Base-by-base conservation (phyloP, 2,113 vertebrate genomes). In the Etheostoma cragini region DNA sequence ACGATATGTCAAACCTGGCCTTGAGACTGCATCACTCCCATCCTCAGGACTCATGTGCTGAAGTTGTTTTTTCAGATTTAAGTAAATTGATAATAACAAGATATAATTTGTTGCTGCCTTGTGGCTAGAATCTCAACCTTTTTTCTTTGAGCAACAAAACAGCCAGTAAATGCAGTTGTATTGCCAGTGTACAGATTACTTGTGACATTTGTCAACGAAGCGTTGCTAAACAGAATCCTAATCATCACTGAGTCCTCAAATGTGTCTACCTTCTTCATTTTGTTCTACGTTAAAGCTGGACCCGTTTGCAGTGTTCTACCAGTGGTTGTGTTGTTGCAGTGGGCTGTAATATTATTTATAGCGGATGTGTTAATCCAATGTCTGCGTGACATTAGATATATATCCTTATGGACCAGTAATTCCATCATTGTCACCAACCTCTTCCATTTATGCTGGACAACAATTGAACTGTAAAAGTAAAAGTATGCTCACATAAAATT, bases 371-470 rank as follows among this genome's bases (percentile, higher is more conserved):
- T 85, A 60, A 45, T 57, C 11, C 49, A 17, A 61, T 35, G 35
- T 50, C 57, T 69, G 26, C 57, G 19, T 66, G 21, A 69, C 73
- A 61, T 21, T 46, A 76, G 46, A 82, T 82, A 70, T 70, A 47
- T 87, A 78, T 75, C 42, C 33, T 69, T 60, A 72, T 76, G 49
- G 62, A 79, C 12, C 6, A 19, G 47, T 87, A 60, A 75, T 72
- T 78, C 73, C 69, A 38, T 80, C 33, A 21, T 12, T 24, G 24
- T 75, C 60, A 14, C 1, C 24, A 30, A 15, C 78, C 17, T 42
- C 38, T 14, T 53, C 24, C 21, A 42, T 21, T 50, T 47, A 22
- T 22, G 15, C 47, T 76, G 47, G 42, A 71, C 30, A 63, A 56
- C 0, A 0, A 54, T 46, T 76, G 21, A 63, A 78, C 38, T 19